phyloP scores from a whole-genome alignment of 2,113 vertebrate genomes.

The Orientallactaga bullata region DNA sequence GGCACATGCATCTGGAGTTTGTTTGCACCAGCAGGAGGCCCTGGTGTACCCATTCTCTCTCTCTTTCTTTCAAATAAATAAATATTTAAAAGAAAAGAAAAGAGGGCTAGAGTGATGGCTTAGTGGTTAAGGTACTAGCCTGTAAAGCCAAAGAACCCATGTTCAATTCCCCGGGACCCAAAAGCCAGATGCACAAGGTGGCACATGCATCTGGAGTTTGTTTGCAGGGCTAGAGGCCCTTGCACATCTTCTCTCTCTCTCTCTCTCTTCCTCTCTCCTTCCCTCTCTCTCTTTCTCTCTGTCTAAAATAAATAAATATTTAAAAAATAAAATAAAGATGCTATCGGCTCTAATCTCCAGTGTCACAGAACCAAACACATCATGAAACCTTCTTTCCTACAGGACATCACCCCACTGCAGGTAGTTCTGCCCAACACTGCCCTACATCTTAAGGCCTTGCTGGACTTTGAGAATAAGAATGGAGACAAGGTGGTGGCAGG shows the following conservation, averaged over 20 bases:
- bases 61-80: too few species aligned
- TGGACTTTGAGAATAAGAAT: slow-evolving; percentile 89
- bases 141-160: not conserved
- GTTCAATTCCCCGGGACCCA: not conserved
- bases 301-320: too few species aligned
- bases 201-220: too few species aligned
- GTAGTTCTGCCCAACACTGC: slow-evolving; percentile 95
- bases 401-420: slow-evolving; percentile 92
- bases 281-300: too few species aligned
- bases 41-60: too few species aligned
- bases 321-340: not conserved
- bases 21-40: too few species aligned
- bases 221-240: too few species aligned
- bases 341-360: not conserved
- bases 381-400: not conserved
- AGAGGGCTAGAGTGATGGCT: not conserved
- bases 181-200: not conserved
- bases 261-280: too few species aligned
- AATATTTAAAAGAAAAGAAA: too few species aligned
- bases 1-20: too few species aligned
- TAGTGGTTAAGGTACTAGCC: not conserved
- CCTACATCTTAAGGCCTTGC: slow-evolving; percentile 92
- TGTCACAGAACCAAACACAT: not conserved
- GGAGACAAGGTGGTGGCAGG: slow-evolving; percentile 90
- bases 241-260: too few species aligned